phyloP scores from a whole-genome alignment of 2,797 vertebrate species.

The Rhodeus uyekii region DNA sequence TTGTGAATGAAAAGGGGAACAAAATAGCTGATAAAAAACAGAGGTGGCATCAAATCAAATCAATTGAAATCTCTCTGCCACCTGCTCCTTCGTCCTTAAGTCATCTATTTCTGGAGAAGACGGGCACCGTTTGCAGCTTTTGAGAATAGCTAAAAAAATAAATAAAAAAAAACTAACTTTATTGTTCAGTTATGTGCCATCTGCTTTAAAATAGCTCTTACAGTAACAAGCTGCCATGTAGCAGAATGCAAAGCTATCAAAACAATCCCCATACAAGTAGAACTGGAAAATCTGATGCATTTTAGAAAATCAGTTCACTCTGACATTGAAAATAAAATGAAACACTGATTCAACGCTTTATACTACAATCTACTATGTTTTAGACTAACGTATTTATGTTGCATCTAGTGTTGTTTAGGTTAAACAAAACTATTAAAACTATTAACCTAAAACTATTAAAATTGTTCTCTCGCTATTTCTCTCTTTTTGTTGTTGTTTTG shows the following conservation, averaged over 20 bases:
- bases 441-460: neutral
- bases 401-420: neutral
- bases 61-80: slow-evolving; percentile 36
- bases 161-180: neutral
- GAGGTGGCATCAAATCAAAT: slow-evolving; percentile 49
- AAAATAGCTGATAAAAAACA: slow-evolving; percentile 33
- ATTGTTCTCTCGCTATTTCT: neutral
- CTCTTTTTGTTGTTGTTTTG: neutral
- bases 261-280: neutral
- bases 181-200: neutral
- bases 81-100: slow-evolving; percentile 24
- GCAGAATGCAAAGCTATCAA: neutral
- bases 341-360: neutral
- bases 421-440: neutral
- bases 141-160: neutral
- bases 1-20: slow-evolving; percentile 29
- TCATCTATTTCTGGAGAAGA: slow-evolving; percentile 3
- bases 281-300: neutral
- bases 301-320: neutral
- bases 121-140: neutral
- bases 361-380: neutral
- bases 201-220: neutral
- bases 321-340: neutral
- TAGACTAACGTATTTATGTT: neutral
- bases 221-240: neutral